phyloP scores from a whole-genome alignment of 2,113 vertebrate species.

The Nestor notabilis region DNA sequence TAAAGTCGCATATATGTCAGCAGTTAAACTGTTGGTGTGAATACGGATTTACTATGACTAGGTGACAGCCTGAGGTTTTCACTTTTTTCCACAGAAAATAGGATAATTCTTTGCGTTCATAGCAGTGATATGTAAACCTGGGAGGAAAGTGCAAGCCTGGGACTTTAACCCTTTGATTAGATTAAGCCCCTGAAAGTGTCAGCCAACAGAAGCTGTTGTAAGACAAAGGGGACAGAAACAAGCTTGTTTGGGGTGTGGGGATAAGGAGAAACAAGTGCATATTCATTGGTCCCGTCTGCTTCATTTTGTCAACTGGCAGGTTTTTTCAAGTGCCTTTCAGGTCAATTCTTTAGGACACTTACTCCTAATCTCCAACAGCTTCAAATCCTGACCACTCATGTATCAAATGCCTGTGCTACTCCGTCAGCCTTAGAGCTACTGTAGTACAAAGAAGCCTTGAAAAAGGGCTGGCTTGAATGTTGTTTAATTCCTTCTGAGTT shows the following conservation, averaged over 20 bases:
- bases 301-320: constrained; percentile 21
- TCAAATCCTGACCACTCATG: neutral
- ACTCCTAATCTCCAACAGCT: neutral
- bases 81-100: neutral
- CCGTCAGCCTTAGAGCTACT: neutral
- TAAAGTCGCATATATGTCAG: fast-evolving
- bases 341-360: neutral
- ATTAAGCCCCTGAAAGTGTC: neutral
- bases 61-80: neutral
- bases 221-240: neutral
- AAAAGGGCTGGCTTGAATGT: neutral
- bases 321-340: constrained; percentile 8
- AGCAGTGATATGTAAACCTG: neutral
- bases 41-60: neutral
- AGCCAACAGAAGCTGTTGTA: neutral
- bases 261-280: neutral
- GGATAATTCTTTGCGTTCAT: neutral
- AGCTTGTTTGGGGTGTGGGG: neutral
- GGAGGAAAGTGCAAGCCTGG: neutral
- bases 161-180: neutral
- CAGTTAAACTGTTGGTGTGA: neutral
- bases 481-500: neutral
- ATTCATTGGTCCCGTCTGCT: constrained; percentile 1
- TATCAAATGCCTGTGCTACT: neutral
- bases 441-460: neutral